Percentiles rank a stretch among this genome's conserved stretches.
Evolutionary conservation across 2,113 vertebrate species (phyloP).

Genomic region (Sisor rabdophorus): DNA sequence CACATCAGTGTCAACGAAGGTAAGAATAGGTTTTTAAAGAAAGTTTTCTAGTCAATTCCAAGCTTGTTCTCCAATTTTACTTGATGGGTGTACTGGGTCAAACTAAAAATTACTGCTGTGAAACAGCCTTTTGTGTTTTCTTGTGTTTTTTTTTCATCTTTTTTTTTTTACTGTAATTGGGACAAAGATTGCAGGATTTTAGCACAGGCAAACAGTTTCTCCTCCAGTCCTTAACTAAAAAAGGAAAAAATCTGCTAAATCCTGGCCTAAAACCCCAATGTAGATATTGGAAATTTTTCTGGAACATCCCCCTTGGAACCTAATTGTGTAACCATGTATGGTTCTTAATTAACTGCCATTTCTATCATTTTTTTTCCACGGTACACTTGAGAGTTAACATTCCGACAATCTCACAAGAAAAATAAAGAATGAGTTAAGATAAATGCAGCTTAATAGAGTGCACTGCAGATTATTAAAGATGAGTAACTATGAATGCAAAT

Average conservation of each 20-base stretch:
- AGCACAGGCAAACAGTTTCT: constrained; percentile 19
- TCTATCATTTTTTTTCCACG: constrained; percentile 19
- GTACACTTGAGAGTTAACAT: neutral
- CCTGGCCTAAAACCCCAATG: constrained; percentile 16
- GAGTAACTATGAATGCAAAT: neutral
- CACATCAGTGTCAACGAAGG: neutral
- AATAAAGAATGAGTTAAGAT: neutral
- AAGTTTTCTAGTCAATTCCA: no score
- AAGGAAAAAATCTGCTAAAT: constrained; percentile 27
- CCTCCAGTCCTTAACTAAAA: constrained; percentile 22
- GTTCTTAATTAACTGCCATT: constrained; percentile 15
- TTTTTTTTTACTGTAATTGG: constrained; percentile 39
- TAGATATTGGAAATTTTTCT: neutral
- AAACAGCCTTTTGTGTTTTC: constrained; percentile 31
- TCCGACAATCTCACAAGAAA: no score
- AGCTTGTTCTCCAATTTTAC: constrained; percentile 1
- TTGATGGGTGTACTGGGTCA: constrained; percentile 17
- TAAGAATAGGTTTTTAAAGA: no score
- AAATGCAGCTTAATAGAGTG: neutral
- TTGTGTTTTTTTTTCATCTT: constrained; percentile 7
- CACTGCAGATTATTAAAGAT: neutral
- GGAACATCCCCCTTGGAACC: neutral
- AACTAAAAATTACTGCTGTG: constrained; percentile 35
- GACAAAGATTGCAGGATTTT: constrained; percentile 10
- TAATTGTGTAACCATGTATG: constrained; percentile 1